phyloP scores from a whole-genome alignment of 1,140 invertebrate species.

The Manduca sexta region DNA sequence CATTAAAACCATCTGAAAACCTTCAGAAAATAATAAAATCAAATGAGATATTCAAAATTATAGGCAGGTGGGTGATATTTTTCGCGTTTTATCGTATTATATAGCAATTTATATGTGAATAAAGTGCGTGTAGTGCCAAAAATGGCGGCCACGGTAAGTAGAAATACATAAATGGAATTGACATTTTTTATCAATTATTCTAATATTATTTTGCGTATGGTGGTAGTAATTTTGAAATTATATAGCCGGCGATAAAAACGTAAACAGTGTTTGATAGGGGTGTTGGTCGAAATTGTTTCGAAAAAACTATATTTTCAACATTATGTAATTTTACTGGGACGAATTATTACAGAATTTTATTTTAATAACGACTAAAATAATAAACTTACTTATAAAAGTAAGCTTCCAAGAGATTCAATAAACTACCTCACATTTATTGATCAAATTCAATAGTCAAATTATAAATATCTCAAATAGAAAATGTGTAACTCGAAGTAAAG shows the following conservation, averaged over 20 bases:
- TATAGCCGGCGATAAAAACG: not conserved
- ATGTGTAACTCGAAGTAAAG: too few relatives aligned
- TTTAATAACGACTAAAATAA: too few relatives aligned
- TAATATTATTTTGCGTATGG: constrained; percentile 21
- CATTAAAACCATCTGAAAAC: constrained; percentile 46
- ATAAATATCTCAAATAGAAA: too few relatives aligned
- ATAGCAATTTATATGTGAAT: not conserved
- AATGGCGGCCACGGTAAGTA: constrained; percentile 29
- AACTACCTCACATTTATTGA: too few relatives aligned
- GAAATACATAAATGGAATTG: too few relatives aligned
- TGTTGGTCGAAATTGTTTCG: not conserved
- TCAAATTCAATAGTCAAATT: too few relatives aligned
- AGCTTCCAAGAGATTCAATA: too few relatives aligned
- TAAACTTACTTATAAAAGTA: too few relatives aligned
- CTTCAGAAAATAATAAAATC: constrained; percentile 50
- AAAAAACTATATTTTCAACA: not conserved
- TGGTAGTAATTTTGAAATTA: constrained; percentile 31
- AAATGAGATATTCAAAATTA: constrained; percentile 21
- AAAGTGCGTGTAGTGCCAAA: constrained; percentile 7
- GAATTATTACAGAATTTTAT: too few relatives aligned
- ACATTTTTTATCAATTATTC: not conserved
- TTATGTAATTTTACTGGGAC: not conserved
- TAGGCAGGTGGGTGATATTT: constrained; percentile 33
- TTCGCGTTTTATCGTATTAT: constrained; percentile 2
- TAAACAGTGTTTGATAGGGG: not conserved